These are phyloP conservation scores for Norana najaformis DNA, from an alignment of 2,888 invertebrate species.

Conservation along the genomic window DNA sequence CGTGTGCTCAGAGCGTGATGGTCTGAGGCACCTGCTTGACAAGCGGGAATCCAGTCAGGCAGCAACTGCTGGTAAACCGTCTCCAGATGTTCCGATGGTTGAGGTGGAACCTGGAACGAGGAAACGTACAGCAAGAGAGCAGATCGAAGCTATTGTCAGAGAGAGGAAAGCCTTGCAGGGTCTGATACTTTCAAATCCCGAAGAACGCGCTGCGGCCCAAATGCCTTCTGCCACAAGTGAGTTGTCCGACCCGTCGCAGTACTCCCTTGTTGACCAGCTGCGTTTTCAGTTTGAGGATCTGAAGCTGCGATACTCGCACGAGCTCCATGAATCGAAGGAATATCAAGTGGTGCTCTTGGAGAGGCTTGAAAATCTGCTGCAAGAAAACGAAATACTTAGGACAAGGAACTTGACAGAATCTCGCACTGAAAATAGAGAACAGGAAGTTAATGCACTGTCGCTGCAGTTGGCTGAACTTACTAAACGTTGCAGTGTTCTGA, in stretches of 20 bases:
- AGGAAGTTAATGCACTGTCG: neutral
- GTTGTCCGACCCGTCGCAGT: neutral
- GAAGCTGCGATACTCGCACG: constrained; percentile 16
- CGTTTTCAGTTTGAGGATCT: constrained; percentile 21
- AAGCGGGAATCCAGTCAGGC: neutral
- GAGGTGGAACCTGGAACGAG: neutral
- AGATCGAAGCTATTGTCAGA: neutral
- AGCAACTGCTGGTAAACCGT: neutral
- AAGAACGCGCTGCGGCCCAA: neutral
- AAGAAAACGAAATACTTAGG: constrained; percentile 21
- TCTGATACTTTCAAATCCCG: neutral
- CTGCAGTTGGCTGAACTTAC: neutral
- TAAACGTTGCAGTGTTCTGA: neutral
- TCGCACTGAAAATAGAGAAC: constrained; percentile 14
- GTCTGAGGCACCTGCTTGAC: neutral
- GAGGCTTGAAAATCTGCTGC: constrained; percentile 20
- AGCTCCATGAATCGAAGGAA: constrained; percentile 23
- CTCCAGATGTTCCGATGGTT: neutral
- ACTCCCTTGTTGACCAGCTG: constrained; percentile 18
- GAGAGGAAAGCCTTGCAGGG: neutral
- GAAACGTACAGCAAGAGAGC: neutral
- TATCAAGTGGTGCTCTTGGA: constrained; percentile 4
- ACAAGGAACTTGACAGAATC: constrained; percentile 23
- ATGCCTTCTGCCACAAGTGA: neutral
- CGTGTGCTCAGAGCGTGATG: neutral